These are phyloP conservation scores for Andrena flavipes DNA, from an alignment of 2,888 invertebrate species.

Conservation along the genomic window DNA sequence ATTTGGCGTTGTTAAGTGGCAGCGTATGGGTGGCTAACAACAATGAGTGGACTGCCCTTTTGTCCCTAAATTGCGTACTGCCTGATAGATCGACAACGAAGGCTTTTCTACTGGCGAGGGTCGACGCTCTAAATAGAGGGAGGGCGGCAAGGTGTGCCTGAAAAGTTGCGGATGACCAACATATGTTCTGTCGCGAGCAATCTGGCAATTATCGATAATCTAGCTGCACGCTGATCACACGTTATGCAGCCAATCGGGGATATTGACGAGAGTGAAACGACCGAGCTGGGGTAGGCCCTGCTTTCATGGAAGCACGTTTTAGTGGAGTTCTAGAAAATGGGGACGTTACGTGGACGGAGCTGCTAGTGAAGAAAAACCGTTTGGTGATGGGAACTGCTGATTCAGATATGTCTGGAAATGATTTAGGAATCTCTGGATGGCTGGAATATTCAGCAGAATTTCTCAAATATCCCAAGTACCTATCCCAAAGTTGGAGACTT, in stretches of 20 bases:
- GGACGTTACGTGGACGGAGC: background rate
- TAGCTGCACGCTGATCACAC: conserved; percentile 40
- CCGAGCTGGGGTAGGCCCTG: too few species aligned
- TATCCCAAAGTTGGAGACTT: background rate
- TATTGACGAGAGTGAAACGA: conserved; percentile 22
- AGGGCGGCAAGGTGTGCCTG: conserved; percentile 58
- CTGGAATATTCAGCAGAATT: too few species aligned
- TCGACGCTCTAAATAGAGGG: conserved; percentile 64
- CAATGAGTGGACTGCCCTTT: conserved; percentile 56
- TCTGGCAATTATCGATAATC: conserved; percentile 49
- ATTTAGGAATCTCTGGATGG: too few species aligned
- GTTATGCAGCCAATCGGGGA: conserved; percentile 30
- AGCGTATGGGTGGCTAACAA: conserved; percentile 39
- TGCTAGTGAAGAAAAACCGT: too few species aligned
- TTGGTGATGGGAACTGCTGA: too few species aligned
- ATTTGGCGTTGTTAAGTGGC: conserved; percentile 30
- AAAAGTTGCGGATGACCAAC: conserved; percentile 78
- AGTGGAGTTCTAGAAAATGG: conserved; percentile 2
- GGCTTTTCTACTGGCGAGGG: conserved; percentile 25
- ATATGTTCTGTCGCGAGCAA: conserved; percentile 71
- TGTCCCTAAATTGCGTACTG: conserved; percentile 75
- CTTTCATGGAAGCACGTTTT: background rate
- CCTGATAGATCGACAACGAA: conserved; percentile 48
- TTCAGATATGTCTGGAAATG: too few species aligned
- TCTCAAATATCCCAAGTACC: too few species aligned